phyloP scores from a whole-genome alignment of 2,888 invertebrate species.

The Trachelus stipa region DNA sequence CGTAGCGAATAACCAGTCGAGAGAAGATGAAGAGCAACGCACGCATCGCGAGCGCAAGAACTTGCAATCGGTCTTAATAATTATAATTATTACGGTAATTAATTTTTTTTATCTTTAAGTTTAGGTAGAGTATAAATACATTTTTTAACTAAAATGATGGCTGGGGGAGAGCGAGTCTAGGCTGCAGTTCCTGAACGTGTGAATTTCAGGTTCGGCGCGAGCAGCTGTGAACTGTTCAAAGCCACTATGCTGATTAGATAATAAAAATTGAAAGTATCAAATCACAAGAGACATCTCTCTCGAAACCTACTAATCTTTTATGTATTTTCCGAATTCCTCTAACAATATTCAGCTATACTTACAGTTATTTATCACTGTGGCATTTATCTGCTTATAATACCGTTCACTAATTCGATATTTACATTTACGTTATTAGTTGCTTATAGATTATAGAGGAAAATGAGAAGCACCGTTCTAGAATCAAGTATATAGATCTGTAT shows the following conservation, averaged over 20 bases:
- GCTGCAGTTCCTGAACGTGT: conserved; percentile 23
- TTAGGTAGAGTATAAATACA: conserved; percentile 47
- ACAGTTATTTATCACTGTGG: background rate
- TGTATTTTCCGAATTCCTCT: background rate
- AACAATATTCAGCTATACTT: background rate
- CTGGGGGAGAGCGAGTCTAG: conserved; percentile 18
- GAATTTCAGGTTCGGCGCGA: conserved; percentile 23
- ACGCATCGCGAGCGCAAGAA: conserved; percentile 34
- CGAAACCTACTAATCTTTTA: background rate
- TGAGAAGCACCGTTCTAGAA: background rate
- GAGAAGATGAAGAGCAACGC: conserved; percentile 29
- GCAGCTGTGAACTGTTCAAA: conserved; percentile 27
- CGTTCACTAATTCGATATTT: background rate
- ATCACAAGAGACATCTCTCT: conserved; percentile 5
- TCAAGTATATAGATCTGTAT: background rate
- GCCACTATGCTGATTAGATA: conserved; percentile 48
- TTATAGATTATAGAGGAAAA: background rate
- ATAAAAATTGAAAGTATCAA: conserved; percentile 45
- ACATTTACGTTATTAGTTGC: background rate
- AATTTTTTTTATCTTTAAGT: conserved; percentile 35
- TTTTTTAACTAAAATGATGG: conserved; percentile 46
- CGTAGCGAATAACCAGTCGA: conserved; percentile 43
- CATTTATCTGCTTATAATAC: background rate
- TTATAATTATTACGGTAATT: conserved; percentile 36
- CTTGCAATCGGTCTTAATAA: conserved; percentile 42